A percentile compares a stretch with the other conserved stretches of the same genome.
Evolutionary conservation across 2,888 invertebrate genomes (phyloP).

Genomic region (Coleophora deauratella): DNA sequence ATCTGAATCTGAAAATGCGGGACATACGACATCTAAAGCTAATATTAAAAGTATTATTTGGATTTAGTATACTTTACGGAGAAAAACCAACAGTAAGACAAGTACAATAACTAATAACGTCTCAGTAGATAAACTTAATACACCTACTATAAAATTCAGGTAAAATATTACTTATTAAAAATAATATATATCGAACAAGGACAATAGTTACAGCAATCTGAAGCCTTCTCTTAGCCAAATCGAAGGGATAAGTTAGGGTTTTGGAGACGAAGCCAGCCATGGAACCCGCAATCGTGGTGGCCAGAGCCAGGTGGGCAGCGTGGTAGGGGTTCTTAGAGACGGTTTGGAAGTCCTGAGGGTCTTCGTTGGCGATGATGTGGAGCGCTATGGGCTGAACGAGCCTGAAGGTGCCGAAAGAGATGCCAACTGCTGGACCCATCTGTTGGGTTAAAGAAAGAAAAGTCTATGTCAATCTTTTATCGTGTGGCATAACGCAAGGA

Average conservation of each 20-base stretch:
- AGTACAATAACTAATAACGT: no score
- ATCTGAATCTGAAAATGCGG: no score
- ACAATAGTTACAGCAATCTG: constrained; percentile 88
- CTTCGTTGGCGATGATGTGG: constrained; percentile 18
- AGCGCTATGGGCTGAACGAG: constrained; percentile 36
- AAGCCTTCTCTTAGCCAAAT: constrained; percentile 87
- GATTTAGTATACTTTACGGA: no score
- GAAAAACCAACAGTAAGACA: no score
- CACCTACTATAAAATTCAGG: no score
- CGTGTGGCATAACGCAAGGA: not conserved
- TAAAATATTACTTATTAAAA: no score
- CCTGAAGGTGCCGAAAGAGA: constrained; percentile 51
- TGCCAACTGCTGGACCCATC: constrained; percentile 56
- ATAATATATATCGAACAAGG: no score
- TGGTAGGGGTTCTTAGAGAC: not conserved
- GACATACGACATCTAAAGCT: no score
- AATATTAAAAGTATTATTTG: no score
- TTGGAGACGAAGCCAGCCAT: constrained; percentile 85
- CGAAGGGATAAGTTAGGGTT: constrained; percentile 88
- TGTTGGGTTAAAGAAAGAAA: constrained; percentile 16
- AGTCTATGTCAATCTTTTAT: not conserved
- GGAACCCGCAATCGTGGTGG: constrained; percentile 75
- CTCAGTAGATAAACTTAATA: no score
- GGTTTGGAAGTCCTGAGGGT: constrained; percentile 10
- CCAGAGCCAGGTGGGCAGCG: constrained; percentile 31